Evolutionary conservation across 2,113 vertebrate species (phyloP).

Genomic region (Salvelinus namaycush): DNA sequence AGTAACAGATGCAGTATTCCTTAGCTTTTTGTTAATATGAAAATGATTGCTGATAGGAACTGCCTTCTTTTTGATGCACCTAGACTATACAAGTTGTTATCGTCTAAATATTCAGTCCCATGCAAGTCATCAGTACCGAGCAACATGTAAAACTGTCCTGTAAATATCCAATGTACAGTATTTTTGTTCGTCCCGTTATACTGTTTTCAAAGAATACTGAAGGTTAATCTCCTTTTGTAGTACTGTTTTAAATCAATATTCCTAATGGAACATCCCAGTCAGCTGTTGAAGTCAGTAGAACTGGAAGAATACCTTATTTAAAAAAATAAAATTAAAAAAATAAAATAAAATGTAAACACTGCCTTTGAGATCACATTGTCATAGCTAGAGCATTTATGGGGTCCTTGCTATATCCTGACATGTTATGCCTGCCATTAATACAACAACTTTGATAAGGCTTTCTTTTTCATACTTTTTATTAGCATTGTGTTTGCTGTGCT

Average conservation of each 20-base stretch:
- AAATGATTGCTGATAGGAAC: too few species aligned
- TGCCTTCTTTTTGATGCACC: too few species aligned
- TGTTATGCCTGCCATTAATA: neutral
- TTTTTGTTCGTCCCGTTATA: neutral
- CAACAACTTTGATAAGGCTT: too few species aligned
- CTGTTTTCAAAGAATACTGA: neutral
- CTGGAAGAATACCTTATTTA: too few species aligned
- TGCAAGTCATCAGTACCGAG: neutral
- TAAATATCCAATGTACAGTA: neutral
- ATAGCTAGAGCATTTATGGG: neutral
- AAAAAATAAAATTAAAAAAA: too few species aligned
- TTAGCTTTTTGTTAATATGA: too few species aligned
- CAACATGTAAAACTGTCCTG: neutral
- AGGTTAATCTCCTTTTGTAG: neutral
- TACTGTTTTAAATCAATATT: neutral
- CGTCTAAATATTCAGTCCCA: too few species aligned
- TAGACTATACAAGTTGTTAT: too few species aligned
- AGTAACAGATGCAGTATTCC: too few species aligned
- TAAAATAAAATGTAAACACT: neutral
- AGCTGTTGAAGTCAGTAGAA: too few species aligned
- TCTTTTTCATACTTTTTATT: too few species aligned
- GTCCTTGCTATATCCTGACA: neutral
- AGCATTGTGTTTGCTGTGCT: too few species aligned
- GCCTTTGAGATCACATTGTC: constrained; percentile 6
- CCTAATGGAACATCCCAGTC: neutral